Evolutionary conservation across 2,797 vertebrate species (phyloP).

Genomic region (Lagodon rhomboides): DNA sequence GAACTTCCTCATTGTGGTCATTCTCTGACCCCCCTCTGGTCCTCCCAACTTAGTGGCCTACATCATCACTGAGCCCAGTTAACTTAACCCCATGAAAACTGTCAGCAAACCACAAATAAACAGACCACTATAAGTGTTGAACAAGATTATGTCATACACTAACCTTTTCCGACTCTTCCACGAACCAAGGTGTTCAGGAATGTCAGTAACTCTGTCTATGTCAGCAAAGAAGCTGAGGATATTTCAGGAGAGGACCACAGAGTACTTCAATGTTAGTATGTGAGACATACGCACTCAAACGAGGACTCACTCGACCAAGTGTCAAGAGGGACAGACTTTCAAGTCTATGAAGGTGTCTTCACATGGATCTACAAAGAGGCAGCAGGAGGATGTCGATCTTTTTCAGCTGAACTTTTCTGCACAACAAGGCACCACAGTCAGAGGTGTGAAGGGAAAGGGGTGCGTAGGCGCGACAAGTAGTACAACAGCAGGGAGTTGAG

Average conservation of each 20-base stretch:
- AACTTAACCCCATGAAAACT: conserved; percentile 26
- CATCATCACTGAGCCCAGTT: conserved; percentile 43
- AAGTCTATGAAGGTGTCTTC: conserved; percentile 21
- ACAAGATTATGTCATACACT: conserved; percentile 2
- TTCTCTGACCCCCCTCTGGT: conserved; percentile 50
- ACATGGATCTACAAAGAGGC: conserved; percentile 14
- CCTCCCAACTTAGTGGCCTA: conserved; percentile 44
- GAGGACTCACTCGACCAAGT: conserved; percentile 45
- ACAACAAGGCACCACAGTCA: not conserved
- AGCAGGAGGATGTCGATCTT: not conserved
- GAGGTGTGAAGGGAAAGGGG: conserved; percentile 1
- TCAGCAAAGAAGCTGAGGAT: conserved; percentile 62
- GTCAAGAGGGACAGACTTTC: conserved; percentile 36
- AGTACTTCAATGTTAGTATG: conserved; percentile 59
- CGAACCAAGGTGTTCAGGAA: conserved; percentile 52
- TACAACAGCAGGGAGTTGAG: not conserved
- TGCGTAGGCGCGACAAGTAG: not conserved
- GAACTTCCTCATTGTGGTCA: conserved; percentile 71
- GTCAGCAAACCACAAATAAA: conserved; percentile 18
- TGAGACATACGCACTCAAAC: conserved; percentile 48
- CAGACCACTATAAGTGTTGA: not conserved
- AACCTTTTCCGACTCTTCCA: conserved; percentile 24
- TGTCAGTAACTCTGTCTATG: conserved; percentile 53
- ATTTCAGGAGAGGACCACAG: conserved; percentile 72
- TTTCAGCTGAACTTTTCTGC: not conserved